A percentile compares a stretch with the other conserved stretches of the same genome.
phyloP scores from a whole-genome alignment of 1,140 invertebrate species.

The Caenorhabditis remanei region DNA sequence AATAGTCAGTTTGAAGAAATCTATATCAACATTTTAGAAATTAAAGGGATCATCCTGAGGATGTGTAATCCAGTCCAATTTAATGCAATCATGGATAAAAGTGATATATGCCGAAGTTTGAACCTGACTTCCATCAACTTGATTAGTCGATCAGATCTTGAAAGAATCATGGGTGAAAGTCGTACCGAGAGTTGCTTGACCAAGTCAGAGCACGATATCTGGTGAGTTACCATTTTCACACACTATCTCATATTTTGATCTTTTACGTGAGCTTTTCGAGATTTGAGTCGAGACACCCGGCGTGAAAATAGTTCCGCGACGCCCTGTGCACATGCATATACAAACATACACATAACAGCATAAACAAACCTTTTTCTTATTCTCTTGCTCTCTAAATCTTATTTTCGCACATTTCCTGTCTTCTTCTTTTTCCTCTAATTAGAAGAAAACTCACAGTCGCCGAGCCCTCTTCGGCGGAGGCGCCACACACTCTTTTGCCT shows the following conservation, averaged over 20 bases:
- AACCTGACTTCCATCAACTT: background rate
- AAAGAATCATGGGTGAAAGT: background rate
- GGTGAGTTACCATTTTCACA: background rate
- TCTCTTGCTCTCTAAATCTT: background rate
- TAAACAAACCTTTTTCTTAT: slow-evolving; percentile 13
- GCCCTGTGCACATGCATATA: background rate
- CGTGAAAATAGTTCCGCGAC: background rate
- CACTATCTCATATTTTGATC: background rate
- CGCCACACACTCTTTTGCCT: background rate
- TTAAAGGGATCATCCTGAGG: no score
- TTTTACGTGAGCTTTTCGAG: background rate
- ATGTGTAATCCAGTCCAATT: background rate
- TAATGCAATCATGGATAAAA: background rate
- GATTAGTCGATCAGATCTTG: background rate
- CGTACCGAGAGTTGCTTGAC: background rate
- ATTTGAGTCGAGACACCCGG: background rate
- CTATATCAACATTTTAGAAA: no score
- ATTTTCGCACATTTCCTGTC: slow-evolving; percentile 40
- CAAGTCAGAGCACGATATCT: background rate
- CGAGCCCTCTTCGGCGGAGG: background rate
- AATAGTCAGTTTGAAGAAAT: no score
- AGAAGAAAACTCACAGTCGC: slow-evolving; percentile 18
- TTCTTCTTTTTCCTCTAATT: slow-evolving; percentile 1
- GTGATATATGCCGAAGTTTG: background rate
- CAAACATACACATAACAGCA: slow-evolving; percentile 4